Evolutionary conservation across 2,113 vertebrate species (phyloP).

Genomic region (Notiomystis cincta): DNA sequence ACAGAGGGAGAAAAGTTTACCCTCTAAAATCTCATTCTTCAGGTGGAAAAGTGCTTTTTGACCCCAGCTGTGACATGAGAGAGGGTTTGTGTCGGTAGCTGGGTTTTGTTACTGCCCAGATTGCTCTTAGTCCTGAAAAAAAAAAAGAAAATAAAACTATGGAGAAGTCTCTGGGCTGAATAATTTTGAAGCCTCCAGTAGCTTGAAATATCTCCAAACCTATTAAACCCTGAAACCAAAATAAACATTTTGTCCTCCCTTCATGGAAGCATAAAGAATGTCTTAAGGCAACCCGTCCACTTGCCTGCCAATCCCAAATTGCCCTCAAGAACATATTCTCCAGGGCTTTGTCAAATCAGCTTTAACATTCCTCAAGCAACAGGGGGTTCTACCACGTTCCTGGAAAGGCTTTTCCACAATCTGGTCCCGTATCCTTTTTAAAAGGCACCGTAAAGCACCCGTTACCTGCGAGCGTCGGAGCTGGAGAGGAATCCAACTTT

Average conservation of each 20-base stretch:
- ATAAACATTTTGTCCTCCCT: slow-evolving; percentile 60
- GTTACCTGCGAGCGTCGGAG: background rate
- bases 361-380: slow-evolving; percentile 9
- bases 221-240: slow-evolving; percentile 63
- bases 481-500: background rate
- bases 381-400: slow-evolving; percentile 2
- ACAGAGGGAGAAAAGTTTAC: background rate
- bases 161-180: background rate
- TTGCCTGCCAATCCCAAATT: slow-evolving; percentile 54
- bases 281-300: slow-evolving; percentile 29
- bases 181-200: slow-evolving; percentile 53
- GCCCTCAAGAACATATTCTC: slow-evolving; percentile 49
- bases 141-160: background rate
- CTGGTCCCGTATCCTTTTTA: background rate
- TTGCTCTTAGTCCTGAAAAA: background rate
- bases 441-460: background rate
- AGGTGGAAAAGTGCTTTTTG: background rate
- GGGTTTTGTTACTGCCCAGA: background rate
- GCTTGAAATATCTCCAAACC: slow-evolving; percentile 62
- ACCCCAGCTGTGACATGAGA: background rate
- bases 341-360: slow-evolving; percentile 49
- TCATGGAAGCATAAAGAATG: slow-evolving; percentile 51
- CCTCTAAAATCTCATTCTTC: background rate
- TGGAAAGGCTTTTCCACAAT: slow-evolving; percentile 35
- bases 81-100: background rate